Evolutionary conservation across 1,140 invertebrate genomes (phyloP), one percentile per base, ranked within the genome.

Genomic region (Drosophila nannoptera): DNA sequence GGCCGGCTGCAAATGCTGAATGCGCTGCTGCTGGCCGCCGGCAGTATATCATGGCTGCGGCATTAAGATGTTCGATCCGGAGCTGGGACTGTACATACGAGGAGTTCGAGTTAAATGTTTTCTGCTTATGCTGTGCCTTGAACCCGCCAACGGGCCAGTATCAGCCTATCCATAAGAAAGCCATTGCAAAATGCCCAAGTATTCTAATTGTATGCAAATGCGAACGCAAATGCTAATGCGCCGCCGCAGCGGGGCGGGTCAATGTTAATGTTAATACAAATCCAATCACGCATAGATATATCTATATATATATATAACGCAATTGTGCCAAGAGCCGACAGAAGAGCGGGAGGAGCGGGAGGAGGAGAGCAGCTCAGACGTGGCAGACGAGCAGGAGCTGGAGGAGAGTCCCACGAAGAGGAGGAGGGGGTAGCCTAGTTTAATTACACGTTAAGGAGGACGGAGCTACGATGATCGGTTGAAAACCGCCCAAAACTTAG

Each of bases 241-340:
- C 69, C n/a, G 0, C 29, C 35, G 31, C 53, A 42, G 16, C 55
- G 69, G 80, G 73, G 29, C 55, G 69, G 78, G 73, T 80, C 80
- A 84, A 80, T 84, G 80, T 80, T 83, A 84, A 83, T 84, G 80
- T 69, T 83, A 83, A 81, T 65, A 31, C 16, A 35, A 58, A 69
- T 46, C 59, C 62, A 70, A 70, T 55, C 70, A 58, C 38, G 52
- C 73, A 69, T 69, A 75, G 75, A 63, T 68, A 69, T 74, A 69
- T 54, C 40, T 68, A 22, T 22, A 22, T 22, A 22, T 22, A 80
- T 49, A 60, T 43, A 29, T n/a, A 53, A 56, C 43, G 6, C 64
- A 86, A 62, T 81, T 81, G 80, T 84, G 80, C 81, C 80, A 86
- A 74, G 55, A 65, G 54, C 32, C 31, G 32, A 52, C 31, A 12